Conservation (phyloP, 1,140 invertebrate genomes). For the Brachionus paranguensis region DNA sequence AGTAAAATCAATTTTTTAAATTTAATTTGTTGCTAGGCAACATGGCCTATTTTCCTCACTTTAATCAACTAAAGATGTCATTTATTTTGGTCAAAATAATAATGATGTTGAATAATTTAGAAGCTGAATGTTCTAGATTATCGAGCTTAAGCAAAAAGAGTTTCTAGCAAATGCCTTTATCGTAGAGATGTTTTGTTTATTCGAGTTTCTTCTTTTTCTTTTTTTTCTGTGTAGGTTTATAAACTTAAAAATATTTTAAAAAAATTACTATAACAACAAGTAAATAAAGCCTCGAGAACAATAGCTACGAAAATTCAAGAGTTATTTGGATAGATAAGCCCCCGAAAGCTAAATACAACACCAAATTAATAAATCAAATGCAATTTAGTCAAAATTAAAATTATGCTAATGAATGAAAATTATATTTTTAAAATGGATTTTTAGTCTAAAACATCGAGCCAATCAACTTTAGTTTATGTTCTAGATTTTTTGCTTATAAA, state of each 20-base stretch:
- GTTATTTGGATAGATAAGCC: slow-evolving; percentile 1
- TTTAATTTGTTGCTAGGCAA: background rate
- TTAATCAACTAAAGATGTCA: background rate
- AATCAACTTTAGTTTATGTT: slow-evolving; percentile 22
- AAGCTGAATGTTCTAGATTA: slow-evolving; percentile 8
- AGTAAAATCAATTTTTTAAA: background rate
- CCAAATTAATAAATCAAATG: background rate
- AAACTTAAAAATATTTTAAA: slow-evolving; percentile 3
- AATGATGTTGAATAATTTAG: background rate
- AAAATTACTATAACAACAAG: slow-evolving; percentile 36
- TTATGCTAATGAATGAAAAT: slow-evolving; percentile 18
- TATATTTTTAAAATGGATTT: slow-evolving; percentile 8
- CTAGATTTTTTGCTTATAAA: slow-evolving; percentile 30
- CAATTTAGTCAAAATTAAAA: background rate
- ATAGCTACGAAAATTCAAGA: slow-evolving; percentile 2
- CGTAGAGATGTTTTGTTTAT: slow-evolving; percentile 18
- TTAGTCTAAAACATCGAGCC: slow-evolving; percentile 31
- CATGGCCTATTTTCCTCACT: background rate
- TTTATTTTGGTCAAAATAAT: background rate
- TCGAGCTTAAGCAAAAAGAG: background rate
- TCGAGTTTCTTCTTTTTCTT: background rate
- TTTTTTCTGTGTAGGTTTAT: slow-evolving; percentile 24
- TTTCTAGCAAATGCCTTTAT: background rate
- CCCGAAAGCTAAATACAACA: background rate
- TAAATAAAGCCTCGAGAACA: background rate